Evolutionary conservation across 2,888 invertebrate genomes (phyloP), one percentile per base, ranked within the genome.

Genomic region (Cryptocephalus primarius): DNA sequence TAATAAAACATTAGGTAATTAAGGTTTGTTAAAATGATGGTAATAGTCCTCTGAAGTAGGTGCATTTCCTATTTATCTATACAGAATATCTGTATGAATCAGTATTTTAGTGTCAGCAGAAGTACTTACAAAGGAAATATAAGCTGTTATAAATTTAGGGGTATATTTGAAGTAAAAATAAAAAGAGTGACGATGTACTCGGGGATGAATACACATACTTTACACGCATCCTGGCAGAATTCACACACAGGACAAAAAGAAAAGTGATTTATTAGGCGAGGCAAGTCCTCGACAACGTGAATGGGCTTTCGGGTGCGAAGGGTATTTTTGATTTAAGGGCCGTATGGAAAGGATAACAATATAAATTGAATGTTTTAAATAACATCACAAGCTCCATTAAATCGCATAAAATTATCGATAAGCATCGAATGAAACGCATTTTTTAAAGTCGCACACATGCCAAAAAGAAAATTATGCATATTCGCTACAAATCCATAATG

Each of bases 371-470:
- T 64, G 61, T 62, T 63, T 62, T 60, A 63, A 64, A 62, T 62
- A 62, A 60, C 60, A 68, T 68, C 67, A 68, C 62, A 68, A 63
- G 68, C 65, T 63, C 67, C 68, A 68, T 68, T 68, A 68, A 68
- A 65, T 67, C 65, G 59, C 60, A 61, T 64, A 61, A 65, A 67
- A 67, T 66, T 58, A 50, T 43, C 57, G 63, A 61, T 60, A 60
- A 58, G 58, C 55, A 62, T 63, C 60, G 56, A 50, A 55, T 55
- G 53, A 52, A 52, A 48, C 47, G 49, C 50, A 51, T 47, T 50
- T 55, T 51, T 50, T 42, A 48, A 49, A 49, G 48, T 45, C 48
- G 50, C 58, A 60, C 6, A 12, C 58, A 60, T 63, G 63, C 59
- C 60, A 55, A 55, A 64, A 51, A 62, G 60, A 55, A 64, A 49